A percentile compares a stretch with the other conserved stretches of the same genome.
These are phyloP conservation scores for Pseudomyrmex concolor DNA, from an alignment of 1,140 invertebrate genomes.

Conservation along the genomic window DNA sequence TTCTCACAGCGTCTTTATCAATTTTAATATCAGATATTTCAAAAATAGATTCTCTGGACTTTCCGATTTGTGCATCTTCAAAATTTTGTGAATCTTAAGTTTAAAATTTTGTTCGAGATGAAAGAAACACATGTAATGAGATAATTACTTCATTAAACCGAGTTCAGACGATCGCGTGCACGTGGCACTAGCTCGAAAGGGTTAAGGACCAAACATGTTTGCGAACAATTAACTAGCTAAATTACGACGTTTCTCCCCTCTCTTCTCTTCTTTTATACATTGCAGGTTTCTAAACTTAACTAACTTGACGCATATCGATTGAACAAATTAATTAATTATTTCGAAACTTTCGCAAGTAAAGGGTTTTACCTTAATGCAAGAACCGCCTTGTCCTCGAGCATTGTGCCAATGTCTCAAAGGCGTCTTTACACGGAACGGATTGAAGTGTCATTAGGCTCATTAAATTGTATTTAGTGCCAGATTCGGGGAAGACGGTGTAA, in stretches of 20 bases:
- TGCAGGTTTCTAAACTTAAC: conserved; percentile 32
- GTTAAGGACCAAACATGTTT: conserved; percentile 3
- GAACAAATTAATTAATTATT: conserved; percentile 59
- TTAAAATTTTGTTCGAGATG: background rate
- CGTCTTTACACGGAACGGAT: conserved; percentile 53
- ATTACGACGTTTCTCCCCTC: background rate
- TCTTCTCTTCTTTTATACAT: background rate
- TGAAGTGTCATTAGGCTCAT: conserved; percentile 73
- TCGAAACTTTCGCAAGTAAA: conserved; percentile 49
- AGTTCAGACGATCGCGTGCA: conserved; percentile 12
- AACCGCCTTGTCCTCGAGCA: conserved; percentile 25
- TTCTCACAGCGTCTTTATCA: no score
- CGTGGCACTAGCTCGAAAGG: conserved; percentile 10
- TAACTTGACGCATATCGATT: conserved; percentile 44
- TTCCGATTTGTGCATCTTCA: background rate
- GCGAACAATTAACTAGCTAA: conserved; percentile 49
- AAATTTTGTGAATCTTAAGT: background rate
- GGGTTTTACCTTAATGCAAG: conserved; percentile 13
- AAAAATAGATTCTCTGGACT: background rate
- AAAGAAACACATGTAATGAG: background rate
- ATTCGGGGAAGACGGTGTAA: conserved; percentile 57
- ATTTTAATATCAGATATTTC: background rate
- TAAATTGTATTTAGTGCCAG: conserved; percentile 70
- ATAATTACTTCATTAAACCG: conserved; percentile 47
- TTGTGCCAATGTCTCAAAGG: conserved; percentile 55